Evolutionary conservation across 1,140 invertebrate genomes (phyloP).

Genomic region (Trachymyrmex cornetzi): DNA sequence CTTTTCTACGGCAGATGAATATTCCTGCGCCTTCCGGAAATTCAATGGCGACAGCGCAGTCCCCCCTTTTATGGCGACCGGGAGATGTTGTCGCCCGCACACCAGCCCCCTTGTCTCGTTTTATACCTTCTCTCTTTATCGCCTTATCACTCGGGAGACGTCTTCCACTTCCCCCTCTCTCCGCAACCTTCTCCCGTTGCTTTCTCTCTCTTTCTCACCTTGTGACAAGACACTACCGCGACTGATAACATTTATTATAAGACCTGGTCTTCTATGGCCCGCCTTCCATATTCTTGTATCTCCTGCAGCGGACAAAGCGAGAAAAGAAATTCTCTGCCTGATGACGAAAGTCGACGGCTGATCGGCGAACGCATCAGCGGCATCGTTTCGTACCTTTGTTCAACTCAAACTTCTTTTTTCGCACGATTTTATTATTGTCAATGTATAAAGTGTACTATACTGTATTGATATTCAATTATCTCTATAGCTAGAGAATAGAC

Average conservation of each 20-base stretch:
- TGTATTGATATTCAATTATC: neutral
- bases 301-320: constrained; percentile 63
- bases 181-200: constrained; percentile 19
- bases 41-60: constrained; percentile 66
- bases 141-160: constrained; percentile 76
- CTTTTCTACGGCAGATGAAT: constrained; percentile 65
- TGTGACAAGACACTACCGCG: constrained; percentile 69
- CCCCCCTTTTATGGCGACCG: constrained; percentile 70
- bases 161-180: constrained; percentile 62
- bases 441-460: neutral
- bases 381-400: constrained; percentile 1
- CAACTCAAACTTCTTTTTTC: neutral
- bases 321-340: constrained; percentile 50
- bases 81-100: constrained; percentile 70
- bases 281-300: constrained; percentile 30
- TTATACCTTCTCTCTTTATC: constrained; percentile 76
- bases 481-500: neutral
- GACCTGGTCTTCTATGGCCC: constrained; percentile 45
- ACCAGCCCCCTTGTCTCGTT: constrained; percentile 74
- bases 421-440: neutral
- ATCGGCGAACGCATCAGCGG: constrained; percentile 35
- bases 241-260: constrained; percentile 78
- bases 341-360: constrained; percentile 13
- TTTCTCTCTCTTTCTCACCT: constrained; percentile 5
- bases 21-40: constrained; percentile 70